These are phyloP conservation scores for Pristionchus entomophagus DNA, from an alignment of 2,888 invertebrate species.

Conservation along the genomic window DNA sequence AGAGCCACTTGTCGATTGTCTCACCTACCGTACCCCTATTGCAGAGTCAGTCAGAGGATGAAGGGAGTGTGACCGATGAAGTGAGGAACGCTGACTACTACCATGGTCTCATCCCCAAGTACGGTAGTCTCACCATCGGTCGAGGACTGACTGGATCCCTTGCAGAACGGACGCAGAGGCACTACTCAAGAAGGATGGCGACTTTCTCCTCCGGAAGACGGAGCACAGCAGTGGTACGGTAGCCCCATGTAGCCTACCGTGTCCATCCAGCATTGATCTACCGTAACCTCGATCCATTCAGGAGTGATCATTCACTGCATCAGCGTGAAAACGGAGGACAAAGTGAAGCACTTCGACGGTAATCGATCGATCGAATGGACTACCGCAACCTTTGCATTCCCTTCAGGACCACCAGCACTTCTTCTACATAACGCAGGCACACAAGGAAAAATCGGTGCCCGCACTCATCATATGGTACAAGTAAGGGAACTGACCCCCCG, in stretches of 20 bases:
- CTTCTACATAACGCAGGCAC: constrained; percentile 56
- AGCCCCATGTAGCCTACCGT: background rate
- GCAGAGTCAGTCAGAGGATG: constrained; percentile 47
- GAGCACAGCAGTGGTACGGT: constrained; percentile 53
- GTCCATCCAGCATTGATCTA: no score
- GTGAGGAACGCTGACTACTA: constrained; percentile 69
- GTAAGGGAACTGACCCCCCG: constrained; percentile 47
- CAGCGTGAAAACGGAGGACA: constrained; percentile 56
- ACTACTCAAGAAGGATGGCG: constrained; percentile 61
- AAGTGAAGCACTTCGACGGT: constrained; percentile 60
- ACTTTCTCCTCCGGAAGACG: constrained; percentile 64
- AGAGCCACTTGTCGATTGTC: background rate
- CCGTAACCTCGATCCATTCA: no score
- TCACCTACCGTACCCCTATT: background rate
- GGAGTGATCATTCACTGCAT: constrained; percentile 63
- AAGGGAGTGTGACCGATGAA: constrained; percentile 61
- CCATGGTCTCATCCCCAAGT: constrained; percentile 65
- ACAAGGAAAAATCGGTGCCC: constrained; percentile 60
- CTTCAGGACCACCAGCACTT: constrained; percentile 32
- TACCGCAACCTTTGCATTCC: background rate
- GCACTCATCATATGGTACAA: constrained; percentile 66
- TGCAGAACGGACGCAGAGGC: constrained; percentile 62
- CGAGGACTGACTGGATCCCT: constrained; percentile 51
- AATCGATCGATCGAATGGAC: background rate
- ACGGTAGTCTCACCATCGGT: background rate